Conservation (phyloP, 2,888 invertebrate species). For the Pasiphila rectangulata region DNA sequence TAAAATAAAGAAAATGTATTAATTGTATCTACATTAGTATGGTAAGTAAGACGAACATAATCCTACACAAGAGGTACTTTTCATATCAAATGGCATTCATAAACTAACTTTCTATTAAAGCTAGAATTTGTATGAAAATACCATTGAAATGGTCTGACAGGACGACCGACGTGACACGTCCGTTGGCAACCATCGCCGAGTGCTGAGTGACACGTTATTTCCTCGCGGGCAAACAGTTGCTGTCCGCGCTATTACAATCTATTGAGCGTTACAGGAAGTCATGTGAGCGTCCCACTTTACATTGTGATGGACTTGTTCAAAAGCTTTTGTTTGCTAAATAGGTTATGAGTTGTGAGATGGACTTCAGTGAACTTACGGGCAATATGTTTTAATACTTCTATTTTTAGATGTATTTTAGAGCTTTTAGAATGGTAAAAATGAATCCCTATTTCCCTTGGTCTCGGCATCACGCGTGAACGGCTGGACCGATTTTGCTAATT, state of each 20-base stretch:
- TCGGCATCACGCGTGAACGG: no score
- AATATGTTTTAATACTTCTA: no score
- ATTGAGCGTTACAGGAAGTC: conserved; percentile 49
- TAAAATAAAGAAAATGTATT: no score
- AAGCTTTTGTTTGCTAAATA: conserved; percentile 25
- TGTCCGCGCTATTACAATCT: conserved; percentile 26
- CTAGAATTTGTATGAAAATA: conserved; percentile 13
- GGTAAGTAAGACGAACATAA: no score
- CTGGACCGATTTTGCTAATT: no score
- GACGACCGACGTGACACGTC: conserved; percentile 45
- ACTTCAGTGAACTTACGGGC: neutral
- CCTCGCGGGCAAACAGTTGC: conserved; percentile 40
- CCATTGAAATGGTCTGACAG: conserved; percentile 17
- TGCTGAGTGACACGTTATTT: conserved; percentile 71
- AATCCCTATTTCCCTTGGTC: no score
- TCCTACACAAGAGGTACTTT: no score
- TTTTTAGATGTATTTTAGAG: no score
- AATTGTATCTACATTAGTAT: no score
- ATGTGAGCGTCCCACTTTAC: conserved; percentile 44
- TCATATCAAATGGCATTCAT: no score
- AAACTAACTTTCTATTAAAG: no score
- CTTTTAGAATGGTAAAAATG: no score
- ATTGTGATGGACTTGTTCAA: conserved; percentile 34
- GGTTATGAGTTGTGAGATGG: conserved; percentile 9
- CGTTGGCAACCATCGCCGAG: conserved; percentile 46